Evolutionary conservation across 2,797 vertebrate species (phyloP).

Genomic region (Florisuga fusca): DNA sequence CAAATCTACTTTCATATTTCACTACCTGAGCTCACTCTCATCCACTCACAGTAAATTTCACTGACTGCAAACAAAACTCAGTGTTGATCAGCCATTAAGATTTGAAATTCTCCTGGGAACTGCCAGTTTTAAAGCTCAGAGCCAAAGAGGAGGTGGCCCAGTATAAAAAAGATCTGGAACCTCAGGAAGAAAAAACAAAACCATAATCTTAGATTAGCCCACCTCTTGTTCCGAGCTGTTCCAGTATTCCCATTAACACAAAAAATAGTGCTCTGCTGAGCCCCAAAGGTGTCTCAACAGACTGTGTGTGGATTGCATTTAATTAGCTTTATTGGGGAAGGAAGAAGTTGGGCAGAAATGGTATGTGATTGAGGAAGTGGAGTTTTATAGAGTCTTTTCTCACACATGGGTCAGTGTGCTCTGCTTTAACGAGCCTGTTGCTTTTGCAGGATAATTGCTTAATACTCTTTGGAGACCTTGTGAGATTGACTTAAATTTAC

Average conservation of each 20-base stretch:
- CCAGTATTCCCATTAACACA: background rate
- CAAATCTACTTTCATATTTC: background rate
- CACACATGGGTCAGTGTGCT: background rate
- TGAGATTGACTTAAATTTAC: background rate
- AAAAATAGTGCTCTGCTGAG: background rate
- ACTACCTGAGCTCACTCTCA: background rate
- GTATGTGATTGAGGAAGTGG: background rate
- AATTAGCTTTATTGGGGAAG: background rate
- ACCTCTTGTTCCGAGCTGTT: background rate
- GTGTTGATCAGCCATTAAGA: background rate
- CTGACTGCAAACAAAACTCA: background rate
- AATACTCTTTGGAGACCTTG: background rate
- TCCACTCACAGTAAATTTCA: background rate
- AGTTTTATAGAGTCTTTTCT: constrained; percentile 31
- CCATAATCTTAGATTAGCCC: background rate
- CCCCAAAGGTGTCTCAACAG: background rate
- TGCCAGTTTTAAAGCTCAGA: background rate
- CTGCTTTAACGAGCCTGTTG: background rate
- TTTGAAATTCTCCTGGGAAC: background rate
- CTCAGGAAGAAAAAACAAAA: background rate
- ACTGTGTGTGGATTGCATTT: background rate
- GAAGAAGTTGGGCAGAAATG: constrained; percentile 11
- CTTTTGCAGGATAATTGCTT: constrained; percentile 1
- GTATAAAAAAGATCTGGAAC: background rate
- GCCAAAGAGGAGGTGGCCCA: background rate